Evolutionary conservation across 2,797 vertebrate genomes (phyloP).

Genomic region (Xenops minutus): DNA sequence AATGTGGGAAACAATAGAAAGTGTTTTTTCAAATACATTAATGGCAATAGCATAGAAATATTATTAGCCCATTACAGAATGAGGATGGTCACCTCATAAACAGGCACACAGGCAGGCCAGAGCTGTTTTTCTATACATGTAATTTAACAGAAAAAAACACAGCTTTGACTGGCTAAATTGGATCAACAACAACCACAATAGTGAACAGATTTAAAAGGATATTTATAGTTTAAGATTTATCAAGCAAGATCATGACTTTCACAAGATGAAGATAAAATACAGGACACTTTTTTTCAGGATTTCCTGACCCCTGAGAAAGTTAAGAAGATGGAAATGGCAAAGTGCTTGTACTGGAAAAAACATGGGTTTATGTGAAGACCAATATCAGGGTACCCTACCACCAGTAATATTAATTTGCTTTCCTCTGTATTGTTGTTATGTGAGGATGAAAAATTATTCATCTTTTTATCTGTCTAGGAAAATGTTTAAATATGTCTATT

Average conservation of each 20-base stretch:
- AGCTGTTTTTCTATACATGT: neutral
- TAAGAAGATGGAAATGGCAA: neutral
- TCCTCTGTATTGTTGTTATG: neutral
- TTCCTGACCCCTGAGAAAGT: neutral
- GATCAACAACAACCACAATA: neutral
- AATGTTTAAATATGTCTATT: neutral
- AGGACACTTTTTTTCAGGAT: neutral
- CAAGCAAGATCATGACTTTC: neutral
- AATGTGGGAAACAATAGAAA: neutral
- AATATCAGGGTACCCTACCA: neutral
- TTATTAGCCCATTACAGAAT: neutral
- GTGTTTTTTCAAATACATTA: neutral
- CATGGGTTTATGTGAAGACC: neutral
- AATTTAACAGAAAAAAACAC: neutral
- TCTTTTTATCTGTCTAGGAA: neutral
- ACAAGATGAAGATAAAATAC: neutral
- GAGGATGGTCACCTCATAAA: neutral
- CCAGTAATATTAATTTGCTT: neutral
- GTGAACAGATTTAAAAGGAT: neutral
- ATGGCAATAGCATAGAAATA: neutral
- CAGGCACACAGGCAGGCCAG: neutral
- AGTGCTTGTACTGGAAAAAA: neutral
- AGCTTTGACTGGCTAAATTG: neutral
- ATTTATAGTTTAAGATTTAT: neutral
- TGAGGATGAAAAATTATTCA: neutral